phyloP scores from a whole-genome alignment of 2,888 invertebrate species.

The Nephrocerus scutellatus region DNA sequence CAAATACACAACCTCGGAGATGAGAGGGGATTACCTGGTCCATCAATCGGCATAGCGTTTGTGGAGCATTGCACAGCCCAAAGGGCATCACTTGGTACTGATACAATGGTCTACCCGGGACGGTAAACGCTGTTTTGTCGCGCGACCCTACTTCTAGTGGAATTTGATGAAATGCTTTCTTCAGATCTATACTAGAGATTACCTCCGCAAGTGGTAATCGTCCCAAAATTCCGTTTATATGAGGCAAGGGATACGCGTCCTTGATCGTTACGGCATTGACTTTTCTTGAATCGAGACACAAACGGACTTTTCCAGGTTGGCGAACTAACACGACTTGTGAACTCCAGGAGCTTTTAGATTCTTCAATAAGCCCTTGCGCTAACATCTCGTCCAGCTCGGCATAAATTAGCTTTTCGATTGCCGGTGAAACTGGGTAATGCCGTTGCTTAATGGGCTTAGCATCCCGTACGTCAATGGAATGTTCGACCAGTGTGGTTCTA shows the following conservation, averaged over 20 bases:
- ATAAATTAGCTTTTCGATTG: constrained; percentile 17
- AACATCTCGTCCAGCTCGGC: constrained; percentile 34
- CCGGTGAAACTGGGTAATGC: constrained; percentile 21
- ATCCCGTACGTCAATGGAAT: constrained; percentile 18
- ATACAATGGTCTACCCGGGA: constrained; percentile 9
- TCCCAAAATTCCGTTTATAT: constrained; percentile 7
- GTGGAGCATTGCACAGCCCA: constrained; percentile 6
- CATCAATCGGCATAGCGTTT: constrained; percentile 1
- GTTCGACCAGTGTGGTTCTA: constrained; percentile 15
- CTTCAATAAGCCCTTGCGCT: constrained; percentile 28
- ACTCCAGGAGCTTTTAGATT: constrained; percentile 29
- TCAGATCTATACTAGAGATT: constrained; percentile 13
- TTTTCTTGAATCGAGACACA: constrained; percentile 28
- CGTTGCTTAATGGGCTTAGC: constrained; percentile 21
- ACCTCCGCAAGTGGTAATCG: constrained; percentile 8
- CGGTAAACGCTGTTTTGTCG: constrained; percentile 9
- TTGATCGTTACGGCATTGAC: constrained; percentile 24
- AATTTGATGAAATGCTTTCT: constrained; percentile 12
- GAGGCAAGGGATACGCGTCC: constrained; percentile 14
- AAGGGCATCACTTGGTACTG: constrained; percentile 8
- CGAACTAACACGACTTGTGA: constrained; percentile 25
- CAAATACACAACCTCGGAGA: constrained; percentile 1
- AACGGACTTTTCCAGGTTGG: constrained; percentile 21
- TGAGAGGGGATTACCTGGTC: constrained; percentile 2
- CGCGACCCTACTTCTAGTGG: constrained; percentile 5